Evolutionary conservation across 2,888 invertebrate species (phyloP), one percentile per base, ranked within the genome.

Genomic region (Epsilonema sp.): DNA sequence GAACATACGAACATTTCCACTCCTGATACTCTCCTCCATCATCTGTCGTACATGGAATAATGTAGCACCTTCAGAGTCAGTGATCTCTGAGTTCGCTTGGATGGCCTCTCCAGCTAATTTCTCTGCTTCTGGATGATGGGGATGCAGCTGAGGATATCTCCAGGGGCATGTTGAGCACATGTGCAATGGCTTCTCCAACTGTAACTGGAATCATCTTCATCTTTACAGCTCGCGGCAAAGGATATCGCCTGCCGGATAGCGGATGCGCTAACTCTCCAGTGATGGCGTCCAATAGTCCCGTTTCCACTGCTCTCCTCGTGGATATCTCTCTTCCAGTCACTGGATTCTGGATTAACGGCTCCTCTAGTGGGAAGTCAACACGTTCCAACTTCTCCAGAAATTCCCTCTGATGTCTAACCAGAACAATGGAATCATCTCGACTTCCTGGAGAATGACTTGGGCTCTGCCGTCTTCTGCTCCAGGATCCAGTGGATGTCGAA

Each of bases 221-320:
- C 58, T 78, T 77, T 31, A 84, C 74, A 49, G 85, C 85, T 61
- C 84, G 79, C 62, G 83, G 78, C 67, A 87, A 82, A 13, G 81
- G 75, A 47, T 85, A 78, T 42, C 79, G 76, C 63, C 81, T 79
- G 4, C 85, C 84, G 0, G 80, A 80, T 66, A 78, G 79, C 1
- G 82, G 80, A 67, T 87, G 81, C 0, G 83, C 80, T 78, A 89
- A 81, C 58, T 82, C 78, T 3, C 86, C 86, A 2, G 78, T 75
- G 53, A 76, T 76, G 60, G 78, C 77, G 58, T 86, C 83, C 46
- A 89, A 76, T 13, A 87, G 68, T 0, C 80, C 80, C 51, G 76
- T 75, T 54, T 79, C 76, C 24, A 87, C 72, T 0, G 87, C 87
- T 65, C 79, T 77, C 46, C 79, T 75, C 41, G 90, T 71, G 0